Percentiles rank a stretch among this genome's conserved stretches.
Conservation (phyloP, 2,888 invertebrate species). For the Drosophila recens region DNA sequence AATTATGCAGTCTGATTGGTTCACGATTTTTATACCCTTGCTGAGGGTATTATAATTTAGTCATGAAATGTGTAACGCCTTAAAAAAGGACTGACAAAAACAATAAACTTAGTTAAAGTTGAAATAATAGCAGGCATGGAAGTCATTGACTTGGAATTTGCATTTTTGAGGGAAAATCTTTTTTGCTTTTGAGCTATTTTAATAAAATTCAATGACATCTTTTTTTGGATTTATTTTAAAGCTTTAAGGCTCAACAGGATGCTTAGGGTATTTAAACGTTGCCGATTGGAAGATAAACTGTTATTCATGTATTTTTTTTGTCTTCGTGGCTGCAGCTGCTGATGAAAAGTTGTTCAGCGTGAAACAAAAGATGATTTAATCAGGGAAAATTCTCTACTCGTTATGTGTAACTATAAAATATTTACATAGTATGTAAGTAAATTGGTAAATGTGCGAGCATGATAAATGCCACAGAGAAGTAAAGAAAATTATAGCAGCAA, state of each 20-base stretch:
- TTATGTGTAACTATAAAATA: constrained; percentile 62
- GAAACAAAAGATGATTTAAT: constrained; percentile 68
- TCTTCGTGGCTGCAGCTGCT: constrained; percentile 28
- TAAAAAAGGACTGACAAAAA: background rate
- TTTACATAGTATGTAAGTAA: constrained; percentile 32
- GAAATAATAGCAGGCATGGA: no score
- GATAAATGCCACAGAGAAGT: constrained; percentile 41
- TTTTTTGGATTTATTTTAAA: no score
- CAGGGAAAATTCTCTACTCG: constrained; percentile 56
- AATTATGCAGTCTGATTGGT: constrained; percentile 47
- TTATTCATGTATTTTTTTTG: constrained; percentile 1
- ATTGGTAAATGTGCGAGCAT: constrained; percentile 48
- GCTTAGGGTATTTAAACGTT: background rate
- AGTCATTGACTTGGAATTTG: no score
- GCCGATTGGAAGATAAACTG: background rate
- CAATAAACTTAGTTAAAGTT: no score
- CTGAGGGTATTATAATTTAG: background rate
- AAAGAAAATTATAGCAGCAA: constrained; percentile 36
- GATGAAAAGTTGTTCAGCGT: constrained; percentile 38
- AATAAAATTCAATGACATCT: no score
- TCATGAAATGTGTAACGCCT: background rate
- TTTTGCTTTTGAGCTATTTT: no score
- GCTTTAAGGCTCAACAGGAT: background rate
- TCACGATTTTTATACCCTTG: constrained; percentile 1
- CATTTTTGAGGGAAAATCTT: no score